Percentiles rank a stretch among this genome's conserved stretches.
Evolutionary conservation across 2,888 invertebrate species (phyloP).

Genomic region (Petrolisthes manimaculis): DNA sequence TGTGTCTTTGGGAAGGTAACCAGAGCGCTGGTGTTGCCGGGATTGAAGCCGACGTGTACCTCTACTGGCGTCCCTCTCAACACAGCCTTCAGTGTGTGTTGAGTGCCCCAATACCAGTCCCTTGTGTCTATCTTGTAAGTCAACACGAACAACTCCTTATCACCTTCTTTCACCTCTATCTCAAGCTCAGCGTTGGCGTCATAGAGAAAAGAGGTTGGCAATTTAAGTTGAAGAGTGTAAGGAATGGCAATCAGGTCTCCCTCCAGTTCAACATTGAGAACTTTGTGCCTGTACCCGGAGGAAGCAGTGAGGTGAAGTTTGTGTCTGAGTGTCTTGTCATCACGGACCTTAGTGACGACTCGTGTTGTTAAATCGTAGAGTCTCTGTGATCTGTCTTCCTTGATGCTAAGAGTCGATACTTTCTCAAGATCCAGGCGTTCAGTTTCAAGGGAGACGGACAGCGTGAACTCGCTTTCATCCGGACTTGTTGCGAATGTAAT

Average conservation of each 20-base stretch:
- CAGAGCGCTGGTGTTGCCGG: slow-evolving; percentile 5
- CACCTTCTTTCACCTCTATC: background rate
- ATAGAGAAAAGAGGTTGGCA: background rate
- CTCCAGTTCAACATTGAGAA: slow-evolving; percentile 5
- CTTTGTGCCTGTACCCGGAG: background rate
- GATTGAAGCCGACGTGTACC: background rate
- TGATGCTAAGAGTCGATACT: background rate
- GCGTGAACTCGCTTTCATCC: background rate
- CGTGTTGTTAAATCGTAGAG: background rate
- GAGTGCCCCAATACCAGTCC: background rate
- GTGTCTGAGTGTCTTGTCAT: background rate
- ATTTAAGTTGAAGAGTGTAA: background rate
- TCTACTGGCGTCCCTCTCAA: background rate
- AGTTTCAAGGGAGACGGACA: slow-evolving; percentile 21
- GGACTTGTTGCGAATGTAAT: background rate
- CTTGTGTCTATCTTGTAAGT: background rate
- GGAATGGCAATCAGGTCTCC: background rate
- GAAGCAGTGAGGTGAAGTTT: background rate
- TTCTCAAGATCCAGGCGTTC: background rate
- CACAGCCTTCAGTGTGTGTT: background rate
- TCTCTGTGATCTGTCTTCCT: background rate
- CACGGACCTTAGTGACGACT: background rate
- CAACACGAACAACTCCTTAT: background rate
- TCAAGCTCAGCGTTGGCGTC: background rate
- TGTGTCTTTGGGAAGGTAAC: slow-evolving; percentile 15